These are phyloP conservation scores for Fistularia tabacaria DNA, from an alignment of 2,797 vertebrate species.

Conservation along the genomic window DNA sequence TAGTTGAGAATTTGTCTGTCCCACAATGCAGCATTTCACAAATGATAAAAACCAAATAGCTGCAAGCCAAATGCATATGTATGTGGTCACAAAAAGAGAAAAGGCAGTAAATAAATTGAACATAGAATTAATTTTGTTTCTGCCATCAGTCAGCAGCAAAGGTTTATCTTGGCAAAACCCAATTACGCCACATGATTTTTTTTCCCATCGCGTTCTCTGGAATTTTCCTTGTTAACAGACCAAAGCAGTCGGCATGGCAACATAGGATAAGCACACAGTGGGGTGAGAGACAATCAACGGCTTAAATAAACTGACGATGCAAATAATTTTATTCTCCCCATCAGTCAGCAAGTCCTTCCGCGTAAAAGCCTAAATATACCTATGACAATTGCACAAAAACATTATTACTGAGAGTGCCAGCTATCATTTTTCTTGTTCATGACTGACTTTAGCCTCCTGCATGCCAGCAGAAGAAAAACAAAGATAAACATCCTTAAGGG, in stretches of 20 bases:
- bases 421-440: too few relatives aligned
- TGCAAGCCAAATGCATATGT: conserved; percentile 42
- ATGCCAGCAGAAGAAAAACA: background rate
- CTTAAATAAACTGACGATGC: too few relatives aligned
- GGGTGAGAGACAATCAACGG: too few relatives aligned
- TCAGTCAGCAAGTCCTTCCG: too few relatives aligned
- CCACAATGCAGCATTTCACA: conserved; percentile 13
- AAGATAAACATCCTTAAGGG: background rate
- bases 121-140: conserved; percentile 44
- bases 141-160: conserved; percentile 52
- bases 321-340: too few relatives aligned
- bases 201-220: conserved; percentile 43
- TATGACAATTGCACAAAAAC: too few relatives aligned
- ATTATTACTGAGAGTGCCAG: too few relatives aligned
- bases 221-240: conserved; percentile 43
- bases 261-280: conserved; percentile 2
- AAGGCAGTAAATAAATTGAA: conserved; percentile 40
- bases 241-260: conserved; percentile 23
- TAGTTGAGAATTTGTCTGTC: conserved; percentile 19
- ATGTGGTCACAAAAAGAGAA: conserved; percentile 22
- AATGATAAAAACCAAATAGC: conserved; percentile 15
- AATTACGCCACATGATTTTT: conserved; percentile 45
- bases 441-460: background rate
- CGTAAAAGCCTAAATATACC: too few relatives aligned
- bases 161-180: conserved; percentile 55